A percentile compares a stretch with the other conserved stretches of the same genome.
Evolutionary conservation across 2,888 invertebrate species (phyloP).

Genomic region (Scaptomyza polygonia): DNA sequence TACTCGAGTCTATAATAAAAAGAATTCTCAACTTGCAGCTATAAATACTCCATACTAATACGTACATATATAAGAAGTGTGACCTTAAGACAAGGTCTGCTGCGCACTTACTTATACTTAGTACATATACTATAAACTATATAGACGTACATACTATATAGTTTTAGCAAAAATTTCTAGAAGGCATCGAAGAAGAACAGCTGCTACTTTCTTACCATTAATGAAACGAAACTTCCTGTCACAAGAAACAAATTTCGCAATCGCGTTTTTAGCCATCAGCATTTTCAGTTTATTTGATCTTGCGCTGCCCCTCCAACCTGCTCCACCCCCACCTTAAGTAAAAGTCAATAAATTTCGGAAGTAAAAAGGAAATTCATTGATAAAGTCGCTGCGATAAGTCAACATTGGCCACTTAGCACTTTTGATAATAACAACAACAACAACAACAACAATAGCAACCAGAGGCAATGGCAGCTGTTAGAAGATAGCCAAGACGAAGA

Average conservation of each 20-base stretch:
- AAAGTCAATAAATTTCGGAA: constrained; percentile 69
- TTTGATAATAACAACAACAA: constrained; percentile 52
- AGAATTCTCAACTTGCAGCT: constrained; percentile 19
- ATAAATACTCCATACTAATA: constrained; percentile 54
- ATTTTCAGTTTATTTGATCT: constrained; percentile 47
- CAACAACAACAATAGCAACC: constrained; percentile 28
- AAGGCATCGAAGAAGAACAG: constrained; percentile 21
- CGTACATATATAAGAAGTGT: constrained; percentile 26
- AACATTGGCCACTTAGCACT: constrained; percentile 55
- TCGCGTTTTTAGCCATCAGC: constrained; percentile 40
- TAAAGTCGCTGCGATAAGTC: constrained; percentile 65
- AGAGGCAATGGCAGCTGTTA: constrained; percentile 51
- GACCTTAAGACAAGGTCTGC: constrained; percentile 64
- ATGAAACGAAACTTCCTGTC: constrained; percentile 57
- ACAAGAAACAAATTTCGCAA: constrained; percentile 29
- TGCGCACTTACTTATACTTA: constrained; percentile 19
- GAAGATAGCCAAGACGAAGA: constrained; percentile 30
- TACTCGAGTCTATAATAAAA: constrained; percentile 21
- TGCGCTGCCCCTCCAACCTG: not conserved
- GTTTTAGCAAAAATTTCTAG: constrained; percentile 40
- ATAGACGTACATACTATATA: not conserved
- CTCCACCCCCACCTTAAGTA: constrained; percentile 40
- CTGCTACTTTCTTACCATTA: constrained; percentile 30
- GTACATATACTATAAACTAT: not conserved
- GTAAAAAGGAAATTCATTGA: constrained; percentile 71